Conservation (phyloP, 2,888 invertebrate genomes). For the Hymenopus coronatus region DNA sequence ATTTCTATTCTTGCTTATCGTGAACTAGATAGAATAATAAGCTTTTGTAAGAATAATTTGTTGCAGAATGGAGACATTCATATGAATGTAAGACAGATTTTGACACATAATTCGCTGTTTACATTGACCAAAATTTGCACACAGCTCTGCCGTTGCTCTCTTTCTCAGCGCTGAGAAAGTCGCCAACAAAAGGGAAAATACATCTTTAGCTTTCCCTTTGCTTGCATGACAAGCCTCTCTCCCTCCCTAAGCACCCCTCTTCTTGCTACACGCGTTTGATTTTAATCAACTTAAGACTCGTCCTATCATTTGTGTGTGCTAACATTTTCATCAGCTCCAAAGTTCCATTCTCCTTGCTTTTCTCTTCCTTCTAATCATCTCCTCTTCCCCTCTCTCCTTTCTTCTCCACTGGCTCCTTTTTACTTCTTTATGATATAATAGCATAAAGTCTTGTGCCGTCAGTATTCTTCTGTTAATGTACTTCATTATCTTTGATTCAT, state of each 20-base stretch:
- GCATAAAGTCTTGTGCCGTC: conserved; percentile 11
- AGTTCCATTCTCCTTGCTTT: background rate
- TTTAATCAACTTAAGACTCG: conserved; percentile 3
- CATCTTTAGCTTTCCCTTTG: background rate
- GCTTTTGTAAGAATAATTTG: no score
- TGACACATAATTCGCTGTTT: no score
- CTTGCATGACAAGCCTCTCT: background rate
- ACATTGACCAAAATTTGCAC: no score
- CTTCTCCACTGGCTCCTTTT: conserved; percentile 4
- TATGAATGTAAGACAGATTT: no score
- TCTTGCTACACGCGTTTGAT: background rate
- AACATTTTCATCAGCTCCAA: background rate
- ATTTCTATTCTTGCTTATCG: no score
- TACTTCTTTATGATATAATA: conserved; percentile 17
- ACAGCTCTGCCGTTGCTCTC: background rate
- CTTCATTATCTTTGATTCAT: conserved; percentile 33
- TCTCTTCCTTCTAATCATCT: background rate
- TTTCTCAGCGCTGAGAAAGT: background rate
- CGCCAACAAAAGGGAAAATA: background rate
- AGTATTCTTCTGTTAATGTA: conserved; percentile 27
- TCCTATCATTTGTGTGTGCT: background rate
- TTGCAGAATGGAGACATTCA: no score
- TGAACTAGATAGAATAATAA: no score
- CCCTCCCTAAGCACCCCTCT: no score
- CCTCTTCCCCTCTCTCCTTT: background rate